Evolutionary conservation across 2,113 vertebrate genomes (phyloP).

Genomic region (Phodopus roborovskii): DNA sequence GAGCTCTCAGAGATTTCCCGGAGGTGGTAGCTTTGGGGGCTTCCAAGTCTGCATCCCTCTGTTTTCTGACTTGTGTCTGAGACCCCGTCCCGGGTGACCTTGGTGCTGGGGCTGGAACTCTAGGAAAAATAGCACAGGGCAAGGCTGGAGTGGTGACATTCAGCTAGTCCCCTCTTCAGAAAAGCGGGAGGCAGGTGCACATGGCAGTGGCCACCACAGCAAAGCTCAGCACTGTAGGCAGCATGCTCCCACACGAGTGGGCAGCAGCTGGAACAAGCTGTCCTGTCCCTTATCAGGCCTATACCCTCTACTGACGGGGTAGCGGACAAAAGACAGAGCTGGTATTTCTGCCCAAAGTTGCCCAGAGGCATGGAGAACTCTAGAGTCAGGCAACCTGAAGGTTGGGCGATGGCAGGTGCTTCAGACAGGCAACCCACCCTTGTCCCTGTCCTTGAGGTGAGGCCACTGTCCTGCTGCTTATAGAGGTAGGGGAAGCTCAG

Average conservation of each 20-base stretch:
- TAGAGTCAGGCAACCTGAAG: background rate
- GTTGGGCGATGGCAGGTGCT: background rate
- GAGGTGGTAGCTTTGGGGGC: accelerated
- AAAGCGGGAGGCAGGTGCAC: accelerated
- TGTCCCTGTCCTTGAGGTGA: background rate
- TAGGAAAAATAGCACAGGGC: background rate
- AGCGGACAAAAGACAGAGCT: background rate
- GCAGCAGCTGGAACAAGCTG: background rate
- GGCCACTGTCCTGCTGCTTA: accelerated
- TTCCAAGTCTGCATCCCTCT: background rate
- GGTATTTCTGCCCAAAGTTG: background rate
- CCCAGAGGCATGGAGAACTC: background rate
- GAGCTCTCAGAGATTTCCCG: background rate
- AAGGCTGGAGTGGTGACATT: accelerated
- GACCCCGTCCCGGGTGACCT: accelerated
- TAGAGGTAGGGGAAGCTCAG: background rate
- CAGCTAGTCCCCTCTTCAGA: background rate
- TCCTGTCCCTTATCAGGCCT: accelerated
- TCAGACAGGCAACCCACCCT: background rate
- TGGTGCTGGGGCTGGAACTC: background rate
- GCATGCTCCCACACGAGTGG: accelerated
- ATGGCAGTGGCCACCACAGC: accelerated
- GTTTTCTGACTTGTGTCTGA: background rate
- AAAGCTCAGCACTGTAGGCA: accelerated
- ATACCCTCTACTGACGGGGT: accelerated